Evolutionary conservation across 2,797 vertebrate genomes (phyloP).

Genomic region (Heterohyrax brucei): DNA sequence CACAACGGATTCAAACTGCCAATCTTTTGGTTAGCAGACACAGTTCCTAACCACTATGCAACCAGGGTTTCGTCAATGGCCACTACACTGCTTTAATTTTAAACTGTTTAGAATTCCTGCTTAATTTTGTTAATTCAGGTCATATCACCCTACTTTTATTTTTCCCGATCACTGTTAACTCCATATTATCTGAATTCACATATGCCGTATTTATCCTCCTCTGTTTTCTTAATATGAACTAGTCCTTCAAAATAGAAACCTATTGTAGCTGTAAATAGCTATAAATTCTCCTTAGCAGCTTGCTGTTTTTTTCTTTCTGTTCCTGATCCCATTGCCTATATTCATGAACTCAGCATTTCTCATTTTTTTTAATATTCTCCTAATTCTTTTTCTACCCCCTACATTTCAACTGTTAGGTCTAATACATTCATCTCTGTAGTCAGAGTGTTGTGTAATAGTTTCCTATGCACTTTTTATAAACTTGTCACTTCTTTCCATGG

Average conservation of each 20-base stretch:
- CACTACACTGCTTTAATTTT: neutral
- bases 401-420: neutral
- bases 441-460: neutral
- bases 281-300: neutral
- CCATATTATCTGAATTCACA: neutral
- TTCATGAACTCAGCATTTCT: neutral
- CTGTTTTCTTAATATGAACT: neutral
- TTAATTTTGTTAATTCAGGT: neutral
- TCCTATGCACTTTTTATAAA: neutral
- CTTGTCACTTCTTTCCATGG: neutral
- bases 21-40: no score
- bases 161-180: neutral
- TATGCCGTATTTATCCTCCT: neutral
- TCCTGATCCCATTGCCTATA: neutral
- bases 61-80: no score
- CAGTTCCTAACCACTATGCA: no score
- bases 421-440: neutral
- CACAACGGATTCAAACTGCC: no score
- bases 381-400: neutral
- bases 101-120: neutral
- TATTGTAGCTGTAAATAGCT: no score
- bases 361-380: neutral
- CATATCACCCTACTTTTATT: neutral
- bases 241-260: neutral
- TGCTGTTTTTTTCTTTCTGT: neutral